Evolutionary conservation across 1,140 invertebrate genomes (phyloP).

Genomic region (Mesaphorura yosii): DNA sequence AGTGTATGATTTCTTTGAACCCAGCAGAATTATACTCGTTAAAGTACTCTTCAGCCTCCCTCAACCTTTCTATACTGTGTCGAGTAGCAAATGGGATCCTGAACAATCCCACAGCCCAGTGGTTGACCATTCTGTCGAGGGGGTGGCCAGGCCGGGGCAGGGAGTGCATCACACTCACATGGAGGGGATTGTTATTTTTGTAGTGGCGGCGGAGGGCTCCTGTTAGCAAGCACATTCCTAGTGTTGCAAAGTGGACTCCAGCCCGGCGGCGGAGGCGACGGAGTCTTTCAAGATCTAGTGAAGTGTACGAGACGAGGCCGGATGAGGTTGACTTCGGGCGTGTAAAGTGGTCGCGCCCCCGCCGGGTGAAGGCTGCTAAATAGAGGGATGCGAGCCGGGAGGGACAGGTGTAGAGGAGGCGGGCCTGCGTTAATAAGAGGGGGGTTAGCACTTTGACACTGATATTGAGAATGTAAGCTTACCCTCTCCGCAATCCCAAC

Average conservation of each 20-base stretch:
- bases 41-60: conserved; percentile 23
- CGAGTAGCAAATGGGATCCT: conserved; percentile 22
- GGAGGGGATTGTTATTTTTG: conserved; percentile 8
- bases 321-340: conserved; percentile 17
- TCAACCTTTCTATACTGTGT: conserved; percentile 15
- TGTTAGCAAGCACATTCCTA: conserved; percentile 27
- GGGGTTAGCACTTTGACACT: no score
- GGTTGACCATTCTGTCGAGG: conserved; percentile 23
- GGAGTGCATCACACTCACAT: conserved; percentile 27
- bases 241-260: conserved; percentile 27
- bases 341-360: conserved; percentile 25
- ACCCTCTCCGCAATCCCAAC: no score
- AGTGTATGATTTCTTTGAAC: conserved; percentile 22
- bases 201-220: conserved; percentile 25
- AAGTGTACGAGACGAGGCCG: conserved; percentile 23
- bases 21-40: conserved; percentile 20
- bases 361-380: conserved; percentile 19
- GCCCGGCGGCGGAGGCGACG: conserved; percentile 17
- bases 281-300: conserved; percentile 13
- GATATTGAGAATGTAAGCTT: no score
- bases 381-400: conserved; percentile 16
- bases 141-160: conserved; percentile 27
- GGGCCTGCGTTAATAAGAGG: no score
- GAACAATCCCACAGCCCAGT: conserved; percentile 30
- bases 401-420: conserved; percentile 8